These are phyloP conservation scores for Micrastur ruficollis DNA, from an alignment of 2,797 vertebrate genomes.

Conservation along the genomic window DNA sequence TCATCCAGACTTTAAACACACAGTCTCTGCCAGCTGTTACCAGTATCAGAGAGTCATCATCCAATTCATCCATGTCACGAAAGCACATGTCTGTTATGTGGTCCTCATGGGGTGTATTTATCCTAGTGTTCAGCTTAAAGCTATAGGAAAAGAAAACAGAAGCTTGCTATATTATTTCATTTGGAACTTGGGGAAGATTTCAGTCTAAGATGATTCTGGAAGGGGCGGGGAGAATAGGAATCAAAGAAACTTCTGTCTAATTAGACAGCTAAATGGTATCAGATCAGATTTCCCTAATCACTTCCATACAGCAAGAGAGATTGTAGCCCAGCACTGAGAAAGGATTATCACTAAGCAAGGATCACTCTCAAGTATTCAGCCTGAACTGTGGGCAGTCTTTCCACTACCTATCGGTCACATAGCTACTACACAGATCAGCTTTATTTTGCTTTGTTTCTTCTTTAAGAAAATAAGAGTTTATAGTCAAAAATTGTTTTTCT, in stretches of 20 bases:
- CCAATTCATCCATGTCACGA: constrained; percentile 59
- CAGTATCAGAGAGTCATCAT: constrained; percentile 76
- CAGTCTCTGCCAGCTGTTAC: constrained; percentile 86
- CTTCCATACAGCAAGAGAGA: background rate
- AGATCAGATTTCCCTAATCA: background rate
- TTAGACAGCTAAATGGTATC: background rate
- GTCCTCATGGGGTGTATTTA: constrained; percentile 85
- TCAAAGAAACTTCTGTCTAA: background rate
- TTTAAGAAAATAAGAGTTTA: background rate
- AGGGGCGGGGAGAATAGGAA: background rate
- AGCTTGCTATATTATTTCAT: background rate
- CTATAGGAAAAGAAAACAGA: constrained; percentile 67
- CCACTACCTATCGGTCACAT: background rate
- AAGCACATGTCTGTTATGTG: constrained; percentile 87
- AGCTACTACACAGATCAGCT: background rate
- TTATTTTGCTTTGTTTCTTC: background rate
- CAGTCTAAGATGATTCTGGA: background rate
- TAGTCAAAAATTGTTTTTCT: background rate
- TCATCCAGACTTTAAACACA: constrained; percentile 92
- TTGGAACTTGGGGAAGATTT: background rate
- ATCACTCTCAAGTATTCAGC: background rate
- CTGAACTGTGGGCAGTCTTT: background rate
- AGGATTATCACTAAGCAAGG: background rate
- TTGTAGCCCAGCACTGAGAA: background rate
- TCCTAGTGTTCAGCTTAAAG: constrained; percentile 90